Evolutionary conservation across 2,797 vertebrate species (phyloP).

Genomic region (Pseudochirops corinnae): DNA sequence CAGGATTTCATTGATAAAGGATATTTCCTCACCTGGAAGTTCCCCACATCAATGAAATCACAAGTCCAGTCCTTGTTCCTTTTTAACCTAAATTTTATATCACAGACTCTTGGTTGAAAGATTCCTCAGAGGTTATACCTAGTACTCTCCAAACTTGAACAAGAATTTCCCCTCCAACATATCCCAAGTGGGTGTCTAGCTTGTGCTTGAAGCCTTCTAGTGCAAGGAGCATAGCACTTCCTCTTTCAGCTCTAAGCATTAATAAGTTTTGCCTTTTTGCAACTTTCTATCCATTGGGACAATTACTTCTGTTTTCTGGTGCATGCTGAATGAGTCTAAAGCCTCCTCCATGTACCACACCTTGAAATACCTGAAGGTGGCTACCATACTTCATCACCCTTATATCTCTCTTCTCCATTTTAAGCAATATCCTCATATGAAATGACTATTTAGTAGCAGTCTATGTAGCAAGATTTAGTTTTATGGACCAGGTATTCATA

Average conservation of each 20-base stretch:
- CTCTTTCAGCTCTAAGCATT: background rate
- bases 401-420: background rate
- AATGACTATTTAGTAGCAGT: background rate
- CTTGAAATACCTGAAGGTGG: background rate
- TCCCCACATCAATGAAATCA: background rate
- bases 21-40: background rate
- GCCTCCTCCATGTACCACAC: background rate
- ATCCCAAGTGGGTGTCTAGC: background rate
- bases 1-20: background rate
- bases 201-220: background rate
- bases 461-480: background rate
- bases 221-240: background rate
- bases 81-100: background rate
- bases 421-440: background rate
- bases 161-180: background rate
- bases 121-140: background rate
- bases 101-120: background rate
- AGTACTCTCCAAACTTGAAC: background rate
- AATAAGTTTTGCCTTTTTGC: background rate
- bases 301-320: background rate
- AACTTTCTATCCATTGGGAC: background rate
- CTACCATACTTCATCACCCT: background rate
- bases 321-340: background rate
- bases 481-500: background rate
- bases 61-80: background rate